These are phyloP conservation scores for Copidosoma floridanum DNA, from an alignment of 1,140 invertebrate genomes.

Conservation along the genomic window DNA sequence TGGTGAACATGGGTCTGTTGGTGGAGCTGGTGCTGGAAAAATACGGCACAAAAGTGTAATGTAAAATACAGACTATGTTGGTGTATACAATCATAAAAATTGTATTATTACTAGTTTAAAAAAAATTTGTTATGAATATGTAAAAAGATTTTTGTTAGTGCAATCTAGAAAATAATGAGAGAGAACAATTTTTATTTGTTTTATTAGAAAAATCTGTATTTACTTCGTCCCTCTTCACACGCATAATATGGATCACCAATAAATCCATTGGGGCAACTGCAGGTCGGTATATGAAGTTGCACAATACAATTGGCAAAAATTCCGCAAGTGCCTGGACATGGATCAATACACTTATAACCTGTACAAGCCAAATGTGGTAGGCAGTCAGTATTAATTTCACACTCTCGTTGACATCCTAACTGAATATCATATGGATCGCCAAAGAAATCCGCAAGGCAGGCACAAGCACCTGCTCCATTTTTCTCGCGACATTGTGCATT, in stretches of 20 bases:
- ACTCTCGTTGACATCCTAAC: conserved; percentile 71
- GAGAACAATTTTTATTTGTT: background rate
- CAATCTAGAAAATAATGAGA: background rate
- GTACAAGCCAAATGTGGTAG: conserved; percentile 66
- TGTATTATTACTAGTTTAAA: no score
- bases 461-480: conserved; percentile 74
- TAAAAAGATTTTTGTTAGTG: no score
- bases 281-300: conserved; percentile 72
- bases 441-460: conserved; percentile 70
- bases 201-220: background rate
- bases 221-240: conserved; percentile 44
- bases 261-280: conserved; percentile 70
- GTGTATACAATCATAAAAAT: no score
- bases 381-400: conserved; percentile 75
- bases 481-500: conserved; percentile 76
- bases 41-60: no score
- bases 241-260: conserved; percentile 78
- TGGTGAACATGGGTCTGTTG: conserved; percentile 56
- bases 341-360: conserved; percentile 75
- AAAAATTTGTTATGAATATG: no score
- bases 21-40: conserved; percentile 32
- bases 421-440: conserved; percentile 71
- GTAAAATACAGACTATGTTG: no score
- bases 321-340: conserved; percentile 73
- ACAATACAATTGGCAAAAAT: conserved; percentile 72